Base-by-base conservation (phyloP, 2,888 invertebrate genomes). In the Cabera pusaria region DNA sequence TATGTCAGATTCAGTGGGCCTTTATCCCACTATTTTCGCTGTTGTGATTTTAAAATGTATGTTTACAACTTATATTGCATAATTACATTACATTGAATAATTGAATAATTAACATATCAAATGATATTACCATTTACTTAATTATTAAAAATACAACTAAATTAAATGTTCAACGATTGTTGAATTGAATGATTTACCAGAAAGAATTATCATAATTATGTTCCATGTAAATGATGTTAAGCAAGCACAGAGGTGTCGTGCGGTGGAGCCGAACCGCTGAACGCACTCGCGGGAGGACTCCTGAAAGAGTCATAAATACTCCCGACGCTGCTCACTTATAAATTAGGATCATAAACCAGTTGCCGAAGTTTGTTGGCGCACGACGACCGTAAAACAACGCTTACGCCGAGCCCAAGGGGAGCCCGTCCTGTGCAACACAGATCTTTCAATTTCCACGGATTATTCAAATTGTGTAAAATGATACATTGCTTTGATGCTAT, bases 311-410 rank as follows among this genome's bases (percentile, higher is more conserved):
- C 80, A 74, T 81, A 81, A 81, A 80, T 79, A 80, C 79, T 72
- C 72, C 65, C 79, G 78, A 68, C 82, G 73, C 76, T 79, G 82
- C 82, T 85, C 81, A 86, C 87, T 88, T 88, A 88, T 87, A 88
- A 88, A 88, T 88, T 88, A 87, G 87, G 82, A 83, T 83, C 87
- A 88, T 88, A 88, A 88, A 88, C 79, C 85, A 84, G 82, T 85
- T 85, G 81, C 74, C 81, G 74, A 87, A 88, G 76, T 88, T 88
- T 83, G 85, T 78, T 81, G 76, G 82, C 77, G 76, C 85, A 74
- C 80, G 79, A 74, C 81, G 84, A 72, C 72, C 85, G 79, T 88
- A 88, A 88, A 88, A 84, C 78, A 84, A 71, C 73, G 78, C 81
- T 81, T 78, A 77, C 74, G 59, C 17, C 41, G 21, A 29, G 34